These are phyloP conservation scores for Halichoerus grypus DNA, from an alignment of 2,113 vertebrate genomes.

Conservation along the genomic window DNA sequence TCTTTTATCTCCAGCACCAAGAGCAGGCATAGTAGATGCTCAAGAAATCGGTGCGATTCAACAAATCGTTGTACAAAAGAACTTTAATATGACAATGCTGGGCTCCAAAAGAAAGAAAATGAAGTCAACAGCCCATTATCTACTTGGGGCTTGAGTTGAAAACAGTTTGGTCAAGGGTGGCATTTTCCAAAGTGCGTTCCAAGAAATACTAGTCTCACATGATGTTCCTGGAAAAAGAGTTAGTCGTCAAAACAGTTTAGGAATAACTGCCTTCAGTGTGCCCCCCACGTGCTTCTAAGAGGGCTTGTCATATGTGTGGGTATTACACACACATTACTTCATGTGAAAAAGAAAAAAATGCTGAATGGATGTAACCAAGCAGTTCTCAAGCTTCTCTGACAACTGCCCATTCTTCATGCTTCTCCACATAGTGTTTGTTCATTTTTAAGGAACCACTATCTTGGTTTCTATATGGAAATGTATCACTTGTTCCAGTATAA, in stretches of 20 bases:
- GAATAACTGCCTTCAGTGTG: neutral
- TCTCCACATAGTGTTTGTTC: neutral
- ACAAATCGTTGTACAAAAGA: neutral
- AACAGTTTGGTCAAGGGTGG: neutral
- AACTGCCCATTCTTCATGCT: neutral
- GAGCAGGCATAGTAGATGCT: neutral
- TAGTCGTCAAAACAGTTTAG: neutral
- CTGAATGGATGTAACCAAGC: neutral
- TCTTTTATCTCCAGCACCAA: neutral
- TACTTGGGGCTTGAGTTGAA: neutral
- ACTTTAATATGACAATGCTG: neutral
- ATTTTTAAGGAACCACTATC: neutral
- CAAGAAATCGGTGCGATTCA: neutral
- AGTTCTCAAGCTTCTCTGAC: neutral
- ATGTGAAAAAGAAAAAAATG: neutral
- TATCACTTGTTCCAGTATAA: neutral
- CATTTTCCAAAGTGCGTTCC: slow-evolving; percentile 29
- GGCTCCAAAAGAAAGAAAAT: neutral
- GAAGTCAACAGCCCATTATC: neutral
- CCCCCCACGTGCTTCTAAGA: neutral
- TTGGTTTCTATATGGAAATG: neutral
- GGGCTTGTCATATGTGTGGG: neutral
- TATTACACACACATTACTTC: neutral
- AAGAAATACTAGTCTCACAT: neutral
- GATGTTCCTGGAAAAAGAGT: neutral